phyloP scores from a whole-genome alignment of 2,888 invertebrate species.

The Stenodera caucasica region DNA sequence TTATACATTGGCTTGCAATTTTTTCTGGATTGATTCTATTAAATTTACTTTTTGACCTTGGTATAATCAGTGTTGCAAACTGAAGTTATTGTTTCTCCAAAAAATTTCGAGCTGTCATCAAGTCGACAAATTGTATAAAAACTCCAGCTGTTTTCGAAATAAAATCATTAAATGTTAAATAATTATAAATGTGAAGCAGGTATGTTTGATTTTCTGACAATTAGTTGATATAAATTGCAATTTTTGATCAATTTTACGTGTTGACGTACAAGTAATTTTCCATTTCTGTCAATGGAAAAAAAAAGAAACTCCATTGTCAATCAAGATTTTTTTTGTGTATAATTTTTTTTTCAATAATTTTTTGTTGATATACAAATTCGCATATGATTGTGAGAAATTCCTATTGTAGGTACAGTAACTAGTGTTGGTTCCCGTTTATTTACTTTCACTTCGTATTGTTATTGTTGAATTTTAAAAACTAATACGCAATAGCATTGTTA shows the following conservation, averaged over 20 bases:
- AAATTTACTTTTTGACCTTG: too few relatives aligned
- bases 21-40: too few relatives aligned
- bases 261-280: conserved; percentile 29
- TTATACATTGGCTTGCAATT: too few relatives aligned
- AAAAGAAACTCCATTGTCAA: not conserved
- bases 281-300: conserved; percentile 13
- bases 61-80: not conserved
- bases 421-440: not conserved
- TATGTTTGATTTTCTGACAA: conserved; percentile 19
- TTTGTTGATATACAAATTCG: too few relatives aligned
- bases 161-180: conserved; percentile 28
- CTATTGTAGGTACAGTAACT: too few relatives aligned
- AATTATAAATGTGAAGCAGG: conserved; percentile 33
- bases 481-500: conserved; percentile 31
- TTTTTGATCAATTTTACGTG: not conserved
- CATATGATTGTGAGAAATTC: too few relatives aligned
- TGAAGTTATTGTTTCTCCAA: not conserved
- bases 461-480: conserved; percentile 19
- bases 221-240: conserved; percentile 7
- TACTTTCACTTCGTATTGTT: not conserved
- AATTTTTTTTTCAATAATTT: too few relatives aligned
- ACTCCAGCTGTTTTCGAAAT: conserved; percentile 10
- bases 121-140: not conserved
- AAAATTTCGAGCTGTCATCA: conserved; percentile 25
- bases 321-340: not conserved